Evolutionary conservation across 2,113 vertebrate species (phyloP), one percentile per base, ranked within the genome.

Genomic region (Carettochelys insculpta): DNA sequence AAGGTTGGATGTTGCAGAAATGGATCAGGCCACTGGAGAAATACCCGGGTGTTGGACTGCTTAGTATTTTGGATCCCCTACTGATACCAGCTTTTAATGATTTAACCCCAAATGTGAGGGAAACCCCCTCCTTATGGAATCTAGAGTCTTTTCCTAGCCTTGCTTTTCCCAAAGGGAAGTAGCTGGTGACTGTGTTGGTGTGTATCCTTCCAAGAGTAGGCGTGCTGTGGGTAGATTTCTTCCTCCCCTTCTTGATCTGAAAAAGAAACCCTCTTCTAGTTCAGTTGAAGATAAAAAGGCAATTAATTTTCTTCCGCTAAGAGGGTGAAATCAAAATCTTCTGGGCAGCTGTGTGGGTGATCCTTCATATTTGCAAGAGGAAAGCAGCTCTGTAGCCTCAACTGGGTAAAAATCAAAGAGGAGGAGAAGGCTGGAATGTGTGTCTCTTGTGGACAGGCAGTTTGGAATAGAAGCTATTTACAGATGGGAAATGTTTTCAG

Each of bases 1-100:
- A 90, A 94, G 92, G 87, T 92, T n/a, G 24, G 43, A 51, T 86
- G 65, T 29, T 92, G 94, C 91, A 86, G 89, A 38, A 89, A 86
- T 54, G 78, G 85, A 61, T 56, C 88, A 82, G 71, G 92, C 94
- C 61, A 83, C 85, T 85, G 85, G 86, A 94, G 90, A 82, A 84
- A 77, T 34, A 90, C 87, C 90, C 29, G 71, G 84, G 48, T 20
- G 82, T 93, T 51, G 90, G n/a, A 87, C 87, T 85, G 83, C 82
- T 83, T n/a, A n/a, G n/a, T 78, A 10, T 81, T 92, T 75, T 38
- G 8, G 48, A 83, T 89, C 82, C 78, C 87, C 34, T 51, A 56
- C 53, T 8, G 83, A 68, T 76, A 43, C 45, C 14, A 50, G 86
- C 68, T 45, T 58, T 82, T 29, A 89, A 61, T 29, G 27, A 56